Conservation (phyloP, 92 coral and sea anemone genomes). For the Heliopora coerulea region DNA sequence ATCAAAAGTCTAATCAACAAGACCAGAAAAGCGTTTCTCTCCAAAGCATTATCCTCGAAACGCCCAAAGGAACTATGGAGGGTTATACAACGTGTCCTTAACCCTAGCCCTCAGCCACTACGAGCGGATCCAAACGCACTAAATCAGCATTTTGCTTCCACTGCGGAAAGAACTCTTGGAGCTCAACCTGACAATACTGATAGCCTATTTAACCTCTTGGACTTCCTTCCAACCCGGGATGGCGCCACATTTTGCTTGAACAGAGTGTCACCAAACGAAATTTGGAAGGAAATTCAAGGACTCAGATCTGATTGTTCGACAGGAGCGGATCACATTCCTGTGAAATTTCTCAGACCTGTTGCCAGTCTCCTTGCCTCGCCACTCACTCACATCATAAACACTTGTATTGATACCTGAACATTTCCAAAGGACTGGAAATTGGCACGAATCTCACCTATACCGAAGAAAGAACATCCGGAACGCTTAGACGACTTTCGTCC, state of each 20-base stretch:
- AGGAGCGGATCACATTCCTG: constrained; percentile 28
- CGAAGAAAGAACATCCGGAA: constrained; percentile 30
- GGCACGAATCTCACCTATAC: constrained; percentile 43
- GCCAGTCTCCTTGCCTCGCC: constrained; percentile 29
- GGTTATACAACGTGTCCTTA: constrained; percentile 60
- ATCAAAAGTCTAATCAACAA: constrained; percentile 48
- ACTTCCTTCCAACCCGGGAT: constrained; percentile 16
- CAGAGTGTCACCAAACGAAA: constrained; percentile 24
- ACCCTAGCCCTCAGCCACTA: constrained; percentile 55
- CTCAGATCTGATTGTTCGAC: constrained; percentile 39
- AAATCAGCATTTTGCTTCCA: constrained; percentile 40
- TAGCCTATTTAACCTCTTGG: constrained; percentile 22
- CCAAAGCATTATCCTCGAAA: constrained; percentile 52
- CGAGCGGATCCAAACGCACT: constrained; percentile 36
- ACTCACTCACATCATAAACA: constrained; percentile 34
- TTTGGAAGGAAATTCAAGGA: constrained; percentile 13
- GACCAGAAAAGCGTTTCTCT: constrained; percentile 48
- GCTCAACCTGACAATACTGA: constrained; percentile 30
- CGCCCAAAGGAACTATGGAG: constrained; percentile 64
- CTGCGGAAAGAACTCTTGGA: constrained; percentile 43
- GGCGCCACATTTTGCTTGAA: constrained; percentile 19
- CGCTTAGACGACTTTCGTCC: constrained; percentile 25
- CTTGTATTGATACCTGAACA: constrained; percentile 34
- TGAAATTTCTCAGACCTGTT: constrained; percentile 21
- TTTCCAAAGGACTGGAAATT: constrained; percentile 37